Evolutionary conservation across 2,888 invertebrate species (phyloP), one percentile per base, ranked within the genome.

Genomic region (Nesidiocoris tenuis): DNA sequence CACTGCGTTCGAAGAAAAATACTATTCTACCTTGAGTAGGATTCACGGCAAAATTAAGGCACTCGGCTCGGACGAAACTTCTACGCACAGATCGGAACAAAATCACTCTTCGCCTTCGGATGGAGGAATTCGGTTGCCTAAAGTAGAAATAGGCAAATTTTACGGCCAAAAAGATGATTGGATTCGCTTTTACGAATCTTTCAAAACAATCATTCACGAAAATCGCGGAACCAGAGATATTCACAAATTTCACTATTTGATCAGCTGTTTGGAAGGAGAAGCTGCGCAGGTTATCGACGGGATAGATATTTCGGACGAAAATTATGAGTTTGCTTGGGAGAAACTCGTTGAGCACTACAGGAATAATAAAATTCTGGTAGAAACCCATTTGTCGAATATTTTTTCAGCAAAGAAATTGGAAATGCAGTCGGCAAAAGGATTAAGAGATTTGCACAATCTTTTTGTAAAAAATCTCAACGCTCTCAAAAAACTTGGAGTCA

Each of bases 401-500:
- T 64, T 64, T 64, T 16, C n/a, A 5, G n/a, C n/a, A 3, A 64
- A 64, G 21, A 16, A 23, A 23, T 23, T 64, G 64, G 64, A 64
- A 23, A 21, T 19, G 2, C 64, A 64, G 19, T 64, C 64, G 24
- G 64, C 64, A 5, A 64, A 64, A 22, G 21, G n/a, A 3, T 19
- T 64, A 5, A n/a, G 64, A 16, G 21, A 19, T 16, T n/a, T 64
- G 3, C 64, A 64, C n/a, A 23, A 23, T n/a, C 5, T 18, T 5
- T 18, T 64, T n/a, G 21, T 64, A n/a, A 64, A 64, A 64, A 64
- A 64, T 23, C n/a, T 64, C 2, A 64, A 64, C 19, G 18, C 64
- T 2, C 64, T 64, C 21, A 64, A 64, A 19, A 64, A 64, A 64
- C n/a, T 64, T 7, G 64, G 64, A 2, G 24, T 64, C 3, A n/a